Evolutionary conservation across 2,888 invertebrate genomes (phyloP).

Genomic region (Teinopalpus imperialis): DNA sequence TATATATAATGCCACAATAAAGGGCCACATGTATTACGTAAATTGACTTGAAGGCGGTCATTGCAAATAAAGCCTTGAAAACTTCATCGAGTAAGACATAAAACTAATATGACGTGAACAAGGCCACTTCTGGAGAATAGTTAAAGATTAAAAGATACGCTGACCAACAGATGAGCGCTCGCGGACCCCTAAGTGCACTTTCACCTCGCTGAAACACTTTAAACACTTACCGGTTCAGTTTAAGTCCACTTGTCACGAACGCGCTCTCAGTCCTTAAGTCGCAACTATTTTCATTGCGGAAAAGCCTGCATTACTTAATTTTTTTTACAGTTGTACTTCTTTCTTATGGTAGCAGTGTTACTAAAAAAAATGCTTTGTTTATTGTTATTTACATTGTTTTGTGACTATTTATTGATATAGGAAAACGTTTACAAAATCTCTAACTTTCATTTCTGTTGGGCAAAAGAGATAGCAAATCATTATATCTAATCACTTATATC

Average conservation of each 20-base stretch:
- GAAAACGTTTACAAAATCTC: too few relatives aligned
- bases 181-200: constrained; percentile 29
- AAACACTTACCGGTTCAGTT: constrained; percentile 34
- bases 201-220: constrained; percentile 20
- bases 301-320: constrained; percentile 2
- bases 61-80: too few relatives aligned
- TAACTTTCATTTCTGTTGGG: too few relatives aligned
- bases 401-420: too few relatives aligned
- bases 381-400: too few relatives aligned
- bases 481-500: too few relatives aligned
- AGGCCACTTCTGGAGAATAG: constrained; percentile 2
- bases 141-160: constrained; percentile 21
- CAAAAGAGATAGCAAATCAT: too few relatives aligned
- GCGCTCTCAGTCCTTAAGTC: constrained; percentile 3
- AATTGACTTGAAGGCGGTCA: too few relatives aligned
- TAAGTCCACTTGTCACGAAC: constrained; percentile 33
- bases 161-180: constrained; percentile 24
- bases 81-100: constrained; percentile 2
- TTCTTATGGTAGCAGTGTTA: neutral
- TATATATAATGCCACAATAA: too few relatives aligned
- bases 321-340: neutral
- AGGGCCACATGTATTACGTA: too few relatives aligned
- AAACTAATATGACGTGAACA: neutral
- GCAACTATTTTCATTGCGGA: constrained; percentile 22
- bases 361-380: too few relatives aligned